Percentiles rank a stretch among this genome's conserved stretches.
These are phyloP conservation scores for Panthera leo DNA, from an alignment of 2,113 vertebrate species.

Conservation along the genomic window DNA sequence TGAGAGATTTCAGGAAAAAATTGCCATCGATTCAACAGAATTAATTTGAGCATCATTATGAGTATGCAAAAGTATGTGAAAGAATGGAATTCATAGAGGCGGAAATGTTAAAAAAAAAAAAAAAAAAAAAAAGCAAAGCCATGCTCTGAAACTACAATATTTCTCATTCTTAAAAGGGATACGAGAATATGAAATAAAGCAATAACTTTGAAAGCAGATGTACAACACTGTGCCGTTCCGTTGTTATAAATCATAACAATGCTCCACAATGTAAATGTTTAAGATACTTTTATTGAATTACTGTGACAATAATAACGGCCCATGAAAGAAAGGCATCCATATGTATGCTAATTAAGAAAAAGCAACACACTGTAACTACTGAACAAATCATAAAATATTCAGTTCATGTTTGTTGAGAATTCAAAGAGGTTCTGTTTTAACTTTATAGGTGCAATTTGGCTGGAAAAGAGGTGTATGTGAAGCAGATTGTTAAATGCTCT, in stretches of 20 bases:
- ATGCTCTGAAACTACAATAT: not conserved
- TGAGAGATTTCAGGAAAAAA: conserved; percentile 12
- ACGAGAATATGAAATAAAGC: conserved; percentile 1
- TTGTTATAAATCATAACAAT: not conserved
- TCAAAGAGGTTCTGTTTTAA: conserved; percentile 52
- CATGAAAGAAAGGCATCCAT: conserved; percentile 52
- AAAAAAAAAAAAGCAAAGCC: not conserved
- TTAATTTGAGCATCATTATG: conserved; percentile 12
- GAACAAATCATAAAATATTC: conserved; percentile 62
- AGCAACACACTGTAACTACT: conserved; percentile 48
- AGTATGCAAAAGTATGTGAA: not conserved
- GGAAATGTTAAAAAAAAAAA: not conserved
- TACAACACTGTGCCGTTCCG: not conserved
- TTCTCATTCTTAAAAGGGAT: conserved; percentile 56
- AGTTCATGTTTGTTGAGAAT: conserved; percentile 60
- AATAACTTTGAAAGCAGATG: conserved; percentile 52
- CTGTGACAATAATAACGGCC: conserved; percentile 25
- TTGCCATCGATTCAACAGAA: conserved; percentile 14
- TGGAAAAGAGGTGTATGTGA: conserved; percentile 43
- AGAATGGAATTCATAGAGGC: conserved; percentile 23
- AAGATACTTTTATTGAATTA: conserved; percentile 61
- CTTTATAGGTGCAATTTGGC: conserved; percentile 76
- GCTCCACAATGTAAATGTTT: conserved; percentile 29
- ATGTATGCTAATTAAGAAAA: conserved; percentile 65
- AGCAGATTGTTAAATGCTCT: conserved; percentile 78